Evolutionary conservation across 92 coral and sea anemone species (phyloP).

Genomic region (Porites lobata): DNA sequence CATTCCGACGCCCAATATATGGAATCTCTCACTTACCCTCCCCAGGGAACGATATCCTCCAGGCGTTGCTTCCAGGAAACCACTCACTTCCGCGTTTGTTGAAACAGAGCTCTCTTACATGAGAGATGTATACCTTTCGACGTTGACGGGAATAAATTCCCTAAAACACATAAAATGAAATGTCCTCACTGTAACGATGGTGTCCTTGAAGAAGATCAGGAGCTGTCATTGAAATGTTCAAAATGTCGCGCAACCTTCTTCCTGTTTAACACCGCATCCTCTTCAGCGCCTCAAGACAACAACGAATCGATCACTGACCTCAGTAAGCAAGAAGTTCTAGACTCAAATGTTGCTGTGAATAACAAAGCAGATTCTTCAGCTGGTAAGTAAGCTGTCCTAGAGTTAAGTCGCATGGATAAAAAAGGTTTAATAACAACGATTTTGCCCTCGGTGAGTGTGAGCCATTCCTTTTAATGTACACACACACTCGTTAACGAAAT

Average conservation of each 20-base stretch:
- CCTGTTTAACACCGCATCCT: neutral
- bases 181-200: too few relatives aligned
- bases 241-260: neutral
- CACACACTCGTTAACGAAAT: too few relatives aligned
- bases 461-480: too few relatives aligned
- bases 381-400: too few relatives aligned
- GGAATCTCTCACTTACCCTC: neutral
- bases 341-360: neutral
- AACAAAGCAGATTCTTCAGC: neutral
- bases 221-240: too few relatives aligned
- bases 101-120: neutral
- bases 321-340: neutral
- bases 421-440: too few relatives aligned
- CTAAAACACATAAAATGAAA: too few relatives aligned
- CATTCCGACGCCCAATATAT: neutral
- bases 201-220: too few relatives aligned
- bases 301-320: neutral
- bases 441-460: too few relatives aligned
- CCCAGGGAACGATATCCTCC: neutral
- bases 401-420: too few relatives aligned
- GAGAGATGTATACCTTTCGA: neutral
- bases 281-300: neutral
- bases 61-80: conserved; percentile 26
- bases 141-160: too few relatives aligned
- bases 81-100: conserved; percentile 16